Percentiles rank a stretch among this genome's conserved stretches.
Conservation (phyloP, 1,140 invertebrate genomes). For the Contarinia nasturtii region DNA sequence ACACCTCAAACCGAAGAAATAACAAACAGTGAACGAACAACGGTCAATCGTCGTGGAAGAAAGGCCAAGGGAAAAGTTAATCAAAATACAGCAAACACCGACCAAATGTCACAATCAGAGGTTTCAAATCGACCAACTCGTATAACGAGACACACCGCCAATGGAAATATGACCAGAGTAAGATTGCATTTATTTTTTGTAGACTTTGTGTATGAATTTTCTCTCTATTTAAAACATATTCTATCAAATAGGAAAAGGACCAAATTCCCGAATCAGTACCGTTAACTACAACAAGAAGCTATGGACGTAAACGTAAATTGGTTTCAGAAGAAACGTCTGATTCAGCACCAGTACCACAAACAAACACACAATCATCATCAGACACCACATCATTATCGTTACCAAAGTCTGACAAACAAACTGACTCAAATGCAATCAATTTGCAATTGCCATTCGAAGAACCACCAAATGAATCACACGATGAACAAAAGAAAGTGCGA, state of each 20-base stretch:
- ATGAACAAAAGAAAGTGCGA: slow-evolving; percentile 2
- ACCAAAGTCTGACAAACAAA: no score
- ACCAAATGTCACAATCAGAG: not conserved
- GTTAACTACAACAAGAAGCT: slow-evolving; percentile 9
- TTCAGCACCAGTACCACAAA: not conserved
- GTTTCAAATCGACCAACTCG: not conserved
- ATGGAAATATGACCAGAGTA: not conserved
- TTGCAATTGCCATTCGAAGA: not conserved
- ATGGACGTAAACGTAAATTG: slow-evolving; percentile 17
- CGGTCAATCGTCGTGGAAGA: not conserved
- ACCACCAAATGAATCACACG: slow-evolving; percentile 4
- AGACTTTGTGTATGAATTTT: no score
- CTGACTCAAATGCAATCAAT: no score
- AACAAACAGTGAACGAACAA: no score
- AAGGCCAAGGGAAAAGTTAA: not conserved
- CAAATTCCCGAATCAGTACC: slow-evolving; percentile 3
- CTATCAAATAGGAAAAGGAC: not conserved
- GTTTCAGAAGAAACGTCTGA: not conserved
- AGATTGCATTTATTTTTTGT: not conserved
- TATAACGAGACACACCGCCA: not conserved
- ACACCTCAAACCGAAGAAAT: no score
- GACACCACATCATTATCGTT: no score
- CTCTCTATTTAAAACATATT: not conserved
- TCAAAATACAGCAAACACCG: not conserved
- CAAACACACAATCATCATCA: not conserved